A percentile compares a stretch with the other conserved stretches of the same genome.
These are phyloP conservation scores for Ophioninae sp. DNA, from an alignment of 2,888 invertebrate genomes.

Conservation along the genomic window DNA sequence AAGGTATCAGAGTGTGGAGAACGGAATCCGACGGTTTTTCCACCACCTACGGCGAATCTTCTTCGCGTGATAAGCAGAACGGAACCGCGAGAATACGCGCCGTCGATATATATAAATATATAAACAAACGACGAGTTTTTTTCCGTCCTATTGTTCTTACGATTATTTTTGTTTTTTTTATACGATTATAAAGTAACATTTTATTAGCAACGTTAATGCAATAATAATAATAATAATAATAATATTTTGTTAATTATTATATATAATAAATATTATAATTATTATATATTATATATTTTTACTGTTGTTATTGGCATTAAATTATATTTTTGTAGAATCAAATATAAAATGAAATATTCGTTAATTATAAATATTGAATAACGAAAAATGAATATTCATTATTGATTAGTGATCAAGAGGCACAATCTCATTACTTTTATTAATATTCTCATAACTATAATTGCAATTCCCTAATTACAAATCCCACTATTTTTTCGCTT, in stretches of 20 bases:
- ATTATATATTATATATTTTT: too few species aligned
- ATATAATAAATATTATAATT: too few species aligned
- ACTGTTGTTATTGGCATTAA: too few species aligned
- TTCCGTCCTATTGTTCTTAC: not conserved
- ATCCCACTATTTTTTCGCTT: too few species aligned
- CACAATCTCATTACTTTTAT: too few species aligned
- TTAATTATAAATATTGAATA: too few species aligned
- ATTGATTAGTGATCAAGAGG: too few species aligned
- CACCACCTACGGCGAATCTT: conserved; percentile 76
- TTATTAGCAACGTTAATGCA: not conserved
- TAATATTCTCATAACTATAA: too few species aligned
- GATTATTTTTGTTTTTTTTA: not conserved
- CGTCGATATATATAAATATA: conserved; percentile 40
- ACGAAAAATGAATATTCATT: too few species aligned
- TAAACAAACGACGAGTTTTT: not conserved
- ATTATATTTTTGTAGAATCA: too few species aligned
- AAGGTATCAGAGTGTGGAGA: conserved; percentile 80
- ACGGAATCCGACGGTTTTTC: conserved; percentile 71
- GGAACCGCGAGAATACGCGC: conserved; percentile 74
- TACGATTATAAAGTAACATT: not conserved
- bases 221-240: not conserved
- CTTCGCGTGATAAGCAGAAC: conserved; percentile 79
- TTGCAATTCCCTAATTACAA: too few species aligned
- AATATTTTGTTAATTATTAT: not conserved
- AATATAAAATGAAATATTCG: too few species aligned